Percentiles rank a stretch among this genome's conserved stretches.
These are phyloP conservation scores for Linurgus olivaceus DNA, from an alignment of 2,797 vertebrate genomes.

Conservation along the genomic window DNA sequence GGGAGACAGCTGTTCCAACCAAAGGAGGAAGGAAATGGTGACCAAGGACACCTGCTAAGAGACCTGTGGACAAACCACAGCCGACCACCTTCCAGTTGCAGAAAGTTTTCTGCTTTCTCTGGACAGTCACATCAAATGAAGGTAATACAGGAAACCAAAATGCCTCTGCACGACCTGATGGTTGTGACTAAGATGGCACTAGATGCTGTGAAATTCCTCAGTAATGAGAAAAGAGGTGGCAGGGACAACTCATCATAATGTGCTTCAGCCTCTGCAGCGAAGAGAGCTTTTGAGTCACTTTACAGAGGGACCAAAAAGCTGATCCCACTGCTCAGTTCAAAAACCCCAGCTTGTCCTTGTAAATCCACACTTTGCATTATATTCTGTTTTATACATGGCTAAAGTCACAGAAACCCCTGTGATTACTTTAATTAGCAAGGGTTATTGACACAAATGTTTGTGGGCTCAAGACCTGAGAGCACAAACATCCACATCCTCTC, in stretches of 20 bases:
- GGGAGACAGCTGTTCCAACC: neutral
- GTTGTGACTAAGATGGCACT: neutral
- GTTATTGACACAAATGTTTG: neutral
- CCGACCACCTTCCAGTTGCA: neutral
- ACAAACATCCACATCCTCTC: neutral
- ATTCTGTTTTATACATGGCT: neutral
- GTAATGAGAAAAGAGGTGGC: neutral
- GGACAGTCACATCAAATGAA: neutral
- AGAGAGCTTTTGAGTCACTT: neutral
- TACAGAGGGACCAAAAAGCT: neutral
- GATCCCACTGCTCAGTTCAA: neutral
- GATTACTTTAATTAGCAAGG: neutral
- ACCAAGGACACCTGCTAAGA: neutral
- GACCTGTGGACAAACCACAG: neutral
- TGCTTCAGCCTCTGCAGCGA: neutral
- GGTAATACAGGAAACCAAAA: neutral
- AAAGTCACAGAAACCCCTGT: neutral
- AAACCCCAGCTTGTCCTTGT: neutral
- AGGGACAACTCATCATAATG: neutral
- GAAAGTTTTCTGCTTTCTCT: neutral
- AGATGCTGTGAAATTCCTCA: neutral
- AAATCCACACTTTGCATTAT: neutral
- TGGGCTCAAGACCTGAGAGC: neutral
- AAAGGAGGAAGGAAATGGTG: neutral
- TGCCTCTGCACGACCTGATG: neutral